Percentiles rank a stretch among this genome's conserved stretches.
phyloP scores from a whole-genome alignment of 2,113 vertebrate species.

The Tiliqua scincoides region DNA sequence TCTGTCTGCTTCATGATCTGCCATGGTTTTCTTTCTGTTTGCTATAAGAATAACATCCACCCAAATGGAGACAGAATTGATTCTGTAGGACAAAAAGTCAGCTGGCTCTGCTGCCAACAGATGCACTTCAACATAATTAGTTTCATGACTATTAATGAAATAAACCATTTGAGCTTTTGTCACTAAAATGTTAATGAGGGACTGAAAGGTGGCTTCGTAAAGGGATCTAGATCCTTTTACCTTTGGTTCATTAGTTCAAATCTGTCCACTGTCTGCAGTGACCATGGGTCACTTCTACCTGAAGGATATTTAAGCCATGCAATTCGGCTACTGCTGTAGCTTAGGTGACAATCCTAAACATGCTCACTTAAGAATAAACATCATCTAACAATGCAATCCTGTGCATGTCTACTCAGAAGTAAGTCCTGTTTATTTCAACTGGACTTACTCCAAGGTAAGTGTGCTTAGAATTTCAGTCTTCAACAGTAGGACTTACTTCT shows the following conservation, averaged over 20 bases:
- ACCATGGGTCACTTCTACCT: slow-evolving; percentile 55
- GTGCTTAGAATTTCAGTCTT: too few species aligned
- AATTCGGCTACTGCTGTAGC: background rate
- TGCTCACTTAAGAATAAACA: too few species aligned
- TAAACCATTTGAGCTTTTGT: slow-evolving; percentile 69
- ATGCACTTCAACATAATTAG: slow-evolving; percentile 61
- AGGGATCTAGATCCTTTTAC: slow-evolving; percentile 59
- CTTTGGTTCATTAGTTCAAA: slow-evolving; percentile 57
- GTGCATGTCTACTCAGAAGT: too few species aligned
- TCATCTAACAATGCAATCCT: too few species aligned
- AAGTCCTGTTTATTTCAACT: too few species aligned
- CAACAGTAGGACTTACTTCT: too few species aligned
- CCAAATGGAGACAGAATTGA: slow-evolving; percentile 48
- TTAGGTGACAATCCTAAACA: too few species aligned
- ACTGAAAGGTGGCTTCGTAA: slow-evolving; percentile 48
- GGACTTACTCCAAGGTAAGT: too few species aligned
- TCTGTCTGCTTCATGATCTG: slow-evolving; percentile 44
- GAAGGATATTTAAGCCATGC: slow-evolving; percentile 11
- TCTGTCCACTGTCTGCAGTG: slow-evolving; percentile 36
- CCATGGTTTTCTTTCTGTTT: slow-evolving; percentile 45
- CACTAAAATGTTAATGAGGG: slow-evolving; percentile 73
- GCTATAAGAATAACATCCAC: slow-evolving; percentile 44
- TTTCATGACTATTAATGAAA: slow-evolving; percentile 75
- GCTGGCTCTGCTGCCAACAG: slow-evolving; percentile 46
- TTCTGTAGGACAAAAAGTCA: slow-evolving; percentile 57